A percentile compares a stretch with the other conserved stretches of the same genome.
phyloP scores from a whole-genome alignment of 2,888 invertebrate species.

The Drosophila lacicola region DNA sequence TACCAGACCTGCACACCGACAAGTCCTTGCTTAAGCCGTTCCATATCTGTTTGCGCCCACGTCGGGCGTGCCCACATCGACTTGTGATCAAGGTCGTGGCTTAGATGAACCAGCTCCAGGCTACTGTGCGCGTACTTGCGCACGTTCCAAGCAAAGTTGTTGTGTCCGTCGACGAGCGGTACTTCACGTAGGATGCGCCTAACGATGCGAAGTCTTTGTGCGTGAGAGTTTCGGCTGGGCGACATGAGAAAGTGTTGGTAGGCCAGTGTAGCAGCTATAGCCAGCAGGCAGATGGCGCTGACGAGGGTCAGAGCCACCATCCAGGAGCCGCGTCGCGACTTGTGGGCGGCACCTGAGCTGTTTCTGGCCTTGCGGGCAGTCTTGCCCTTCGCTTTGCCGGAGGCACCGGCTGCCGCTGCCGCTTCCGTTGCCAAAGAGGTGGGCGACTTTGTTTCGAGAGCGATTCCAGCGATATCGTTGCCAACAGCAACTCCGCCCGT shows the following conservation, averaged over 20 bases:
- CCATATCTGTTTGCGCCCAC: slow-evolving; percentile 97
- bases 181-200: slow-evolving; percentile 84
- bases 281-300: slow-evolving; percentile 81
- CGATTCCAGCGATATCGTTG: slow-evolving; percentile 69
- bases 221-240: slow-evolving; percentile 85
- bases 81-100: slow-evolving; percentile 82
- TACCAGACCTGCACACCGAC: slow-evolving; percentile 96
- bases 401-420: slow-evolving; percentile 37
- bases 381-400: slow-evolving; percentile 65
- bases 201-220: slow-evolving; percentile 85
- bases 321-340: slow-evolving; percentile 81
- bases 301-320: slow-evolving; percentile 83
- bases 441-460: slow-evolving; percentile 75
- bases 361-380: slow-evolving; percentile 52
- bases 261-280: slow-evolving; percentile 82
- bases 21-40: slow-evolving; percentile 91
- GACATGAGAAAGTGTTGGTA: slow-evolving; percentile 84
- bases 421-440: slow-evolving; percentile 61
- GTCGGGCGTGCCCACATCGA: slow-evolving; percentile 94
- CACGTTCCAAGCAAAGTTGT: slow-evolving; percentile 95
- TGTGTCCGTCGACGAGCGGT: slow-evolving; percentile 89
- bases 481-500: slow-evolving; percentile 73
- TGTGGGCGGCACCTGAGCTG: slow-evolving; percentile 53
- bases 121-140: slow-evolving; percentile 94
- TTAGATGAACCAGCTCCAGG: slow-evolving; percentile 86